Conservation (phyloP, 2,797 vertebrate species). For the Leuciscus waleckii region DNA sequence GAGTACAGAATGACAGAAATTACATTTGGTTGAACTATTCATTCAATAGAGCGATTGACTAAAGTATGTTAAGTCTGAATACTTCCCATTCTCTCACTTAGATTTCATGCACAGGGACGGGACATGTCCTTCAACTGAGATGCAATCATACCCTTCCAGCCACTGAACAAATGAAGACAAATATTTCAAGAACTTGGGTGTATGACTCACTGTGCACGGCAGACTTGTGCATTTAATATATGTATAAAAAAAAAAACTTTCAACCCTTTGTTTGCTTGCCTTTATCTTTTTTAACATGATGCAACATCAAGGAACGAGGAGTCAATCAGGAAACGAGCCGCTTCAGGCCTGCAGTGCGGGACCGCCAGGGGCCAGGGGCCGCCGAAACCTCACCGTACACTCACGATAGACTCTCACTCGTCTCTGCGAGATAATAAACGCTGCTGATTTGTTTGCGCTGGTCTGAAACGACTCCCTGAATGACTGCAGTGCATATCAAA, state of each 20-base stretch:
- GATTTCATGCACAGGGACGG: not conserved
- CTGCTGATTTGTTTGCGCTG: slow-evolving; percentile 78
- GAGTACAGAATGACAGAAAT: not conserved
- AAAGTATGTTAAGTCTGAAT: slow-evolving; percentile 25
- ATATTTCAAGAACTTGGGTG: slow-evolving; percentile 20
- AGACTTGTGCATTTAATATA: slow-evolving; percentile 51
- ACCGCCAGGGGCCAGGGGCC: slow-evolving; percentile 45
- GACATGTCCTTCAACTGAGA: slow-evolving; percentile 12
- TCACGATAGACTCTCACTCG: slow-evolving; percentile 72
- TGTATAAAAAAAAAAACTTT: slow-evolving; percentile 27
- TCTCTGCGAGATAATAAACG: slow-evolving; percentile 74
- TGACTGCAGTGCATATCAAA: slow-evolving; percentile 80
- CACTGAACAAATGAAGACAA: slow-evolving; percentile 36
- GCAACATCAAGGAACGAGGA: slow-evolving; percentile 56
- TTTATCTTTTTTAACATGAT: slow-evolving; percentile 58
- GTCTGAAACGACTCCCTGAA: slow-evolving; percentile 77
- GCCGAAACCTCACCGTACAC: slow-evolving; percentile 61
- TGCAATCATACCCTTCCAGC: slow-evolving; percentile 4
- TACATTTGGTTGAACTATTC: not conserved
- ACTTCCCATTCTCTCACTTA: not conserved
- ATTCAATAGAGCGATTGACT: not conserved
- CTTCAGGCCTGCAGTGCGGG: slow-evolving; percentile 39
- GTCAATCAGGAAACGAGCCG: slow-evolving; percentile 50
- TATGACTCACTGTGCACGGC: slow-evolving; percentile 43
- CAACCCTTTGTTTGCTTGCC: slow-evolving; percentile 48